Conservation (phyloP, 2,113 vertebrate species). For the Jacana jacana region DNA sequence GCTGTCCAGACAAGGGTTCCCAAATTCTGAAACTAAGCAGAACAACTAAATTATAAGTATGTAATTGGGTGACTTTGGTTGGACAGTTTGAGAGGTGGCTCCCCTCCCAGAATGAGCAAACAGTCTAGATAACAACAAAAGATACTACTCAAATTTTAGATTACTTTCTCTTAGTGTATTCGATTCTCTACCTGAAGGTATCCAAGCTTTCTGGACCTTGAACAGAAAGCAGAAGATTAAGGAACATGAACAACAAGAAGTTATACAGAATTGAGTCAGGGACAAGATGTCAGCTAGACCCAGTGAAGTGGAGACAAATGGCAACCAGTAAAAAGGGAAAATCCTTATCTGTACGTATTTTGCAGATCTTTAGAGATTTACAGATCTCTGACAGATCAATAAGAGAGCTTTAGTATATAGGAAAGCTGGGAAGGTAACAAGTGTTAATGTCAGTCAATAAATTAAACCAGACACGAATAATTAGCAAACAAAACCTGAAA, state of each 20-base stretch:
- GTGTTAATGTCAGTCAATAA: neutral
- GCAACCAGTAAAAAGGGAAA: neutral
- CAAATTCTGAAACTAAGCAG: neutral
- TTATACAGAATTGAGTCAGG: neutral
- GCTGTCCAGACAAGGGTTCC: neutral
- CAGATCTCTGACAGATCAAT: neutral
- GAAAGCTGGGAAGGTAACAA: neutral
- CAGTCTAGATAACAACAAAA: neutral
- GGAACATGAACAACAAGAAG: neutral
- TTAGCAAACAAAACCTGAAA: neutral
- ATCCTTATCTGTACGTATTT: neutral
- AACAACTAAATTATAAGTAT: neutral
- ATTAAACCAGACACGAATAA: neutral
- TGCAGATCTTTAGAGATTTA: no score
- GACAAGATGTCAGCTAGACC: neutral
- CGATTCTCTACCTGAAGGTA: neutral
- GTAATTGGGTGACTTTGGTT: rapidly evolving
- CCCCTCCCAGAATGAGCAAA: neutral
- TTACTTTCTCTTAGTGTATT: neutral
- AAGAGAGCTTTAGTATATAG: neutral
- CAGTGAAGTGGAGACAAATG: neutral
- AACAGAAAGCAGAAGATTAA: neutral
- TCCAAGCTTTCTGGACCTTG: neutral
- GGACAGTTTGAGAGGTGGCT: neutral
- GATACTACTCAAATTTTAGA: neutral